Base-by-base conservation (phyloP, 2,888 invertebrate species). In the Drosophila helvetica region DNA sequence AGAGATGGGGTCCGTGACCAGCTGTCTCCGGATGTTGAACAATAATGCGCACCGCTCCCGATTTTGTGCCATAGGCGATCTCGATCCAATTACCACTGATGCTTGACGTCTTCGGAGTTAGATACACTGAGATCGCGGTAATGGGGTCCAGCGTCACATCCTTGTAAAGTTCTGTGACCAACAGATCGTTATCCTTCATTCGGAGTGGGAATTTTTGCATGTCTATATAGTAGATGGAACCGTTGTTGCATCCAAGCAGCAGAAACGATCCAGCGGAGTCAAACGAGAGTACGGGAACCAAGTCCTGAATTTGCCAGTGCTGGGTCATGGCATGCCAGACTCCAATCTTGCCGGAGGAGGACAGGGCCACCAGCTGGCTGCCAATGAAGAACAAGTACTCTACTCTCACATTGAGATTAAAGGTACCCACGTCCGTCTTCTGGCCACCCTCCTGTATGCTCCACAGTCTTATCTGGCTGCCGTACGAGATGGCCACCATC, bases 241-340 rank as follows among this genome's bases (percentile, higher is more conserved):
- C 99, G 87, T 98, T 98, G 80, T 97, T 97, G 83, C 99, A 98
- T 1, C 99, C 99, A 0, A 99, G 94, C 42, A 99, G 93, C 2
- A 99, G 93, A 91, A 99, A 98, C 0, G 98, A 98, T 0, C 99
- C 99, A 22, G 99, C 99, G 0, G 98, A 98, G 92, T 99, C 99
- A 90, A 98, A 98, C 0, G 98, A 98, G 9, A 98, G 95, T 1
- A 99, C 97, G 2, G 98, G 97, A 18, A 98, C 96, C 15, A 99
- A 96, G 92, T 99, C 98, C 91, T 98, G 98, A 47, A 98, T 96
- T 93, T 99, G 99, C 98, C 99, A 99, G 92, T 99, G 98, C 89
- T 98, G 98, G 0, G 98, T 98, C 96, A 98, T 98, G 0, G 98
- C 97, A 92, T 99, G 99, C 99, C 99, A 99, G n/a, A 99, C 99